phyloP scores from a whole-genome alignment of 2,888 invertebrate genomes.

The Oligia strigilis region DNA sequence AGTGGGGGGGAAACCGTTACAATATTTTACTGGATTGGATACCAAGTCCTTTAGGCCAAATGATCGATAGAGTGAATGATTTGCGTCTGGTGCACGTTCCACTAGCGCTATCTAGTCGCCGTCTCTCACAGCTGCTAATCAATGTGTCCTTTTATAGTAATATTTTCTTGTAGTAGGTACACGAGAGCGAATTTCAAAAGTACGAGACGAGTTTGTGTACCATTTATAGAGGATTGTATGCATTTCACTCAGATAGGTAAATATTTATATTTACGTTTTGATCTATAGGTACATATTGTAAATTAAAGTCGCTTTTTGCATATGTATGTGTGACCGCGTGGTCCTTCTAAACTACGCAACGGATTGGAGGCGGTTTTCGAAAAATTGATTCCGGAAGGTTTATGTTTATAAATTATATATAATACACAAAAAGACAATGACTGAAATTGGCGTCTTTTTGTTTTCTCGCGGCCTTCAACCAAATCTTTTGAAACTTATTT shows the following conservation, averaged over 20 bases:
- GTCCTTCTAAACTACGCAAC: background rate
- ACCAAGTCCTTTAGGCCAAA: too few relatives aligned
- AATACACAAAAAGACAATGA: background rate
- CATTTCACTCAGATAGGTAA: background rate
- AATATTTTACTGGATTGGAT: too few relatives aligned
- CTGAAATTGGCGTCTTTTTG: too few relatives aligned
- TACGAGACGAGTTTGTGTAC: background rate
- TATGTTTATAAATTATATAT: too few relatives aligned
- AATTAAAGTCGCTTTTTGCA: background rate
- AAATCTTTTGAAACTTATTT: too few relatives aligned
- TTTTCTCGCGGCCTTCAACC: too few relatives aligned
- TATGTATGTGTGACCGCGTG: background rate
- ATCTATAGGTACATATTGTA: background rate
- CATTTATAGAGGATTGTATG: conserved; percentile 1
- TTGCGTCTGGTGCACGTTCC: too few relatives aligned
- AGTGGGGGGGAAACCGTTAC: too few relatives aligned
- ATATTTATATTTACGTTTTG: background rate
- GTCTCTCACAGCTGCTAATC: too few relatives aligned
- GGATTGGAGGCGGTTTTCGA: background rate
- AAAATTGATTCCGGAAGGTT: background rate
- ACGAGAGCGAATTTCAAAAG: background rate
- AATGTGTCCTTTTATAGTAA: too few relatives aligned
- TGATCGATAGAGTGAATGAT: too few relatives aligned
- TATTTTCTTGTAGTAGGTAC: background rate
- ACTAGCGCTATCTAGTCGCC: too few relatives aligned